Percentiles rank a stretch among this genome's conserved stretches.
Conservation (phyloP, 2,113 vertebrate genomes). For the Daphoenositta chrysoptera region DNA sequence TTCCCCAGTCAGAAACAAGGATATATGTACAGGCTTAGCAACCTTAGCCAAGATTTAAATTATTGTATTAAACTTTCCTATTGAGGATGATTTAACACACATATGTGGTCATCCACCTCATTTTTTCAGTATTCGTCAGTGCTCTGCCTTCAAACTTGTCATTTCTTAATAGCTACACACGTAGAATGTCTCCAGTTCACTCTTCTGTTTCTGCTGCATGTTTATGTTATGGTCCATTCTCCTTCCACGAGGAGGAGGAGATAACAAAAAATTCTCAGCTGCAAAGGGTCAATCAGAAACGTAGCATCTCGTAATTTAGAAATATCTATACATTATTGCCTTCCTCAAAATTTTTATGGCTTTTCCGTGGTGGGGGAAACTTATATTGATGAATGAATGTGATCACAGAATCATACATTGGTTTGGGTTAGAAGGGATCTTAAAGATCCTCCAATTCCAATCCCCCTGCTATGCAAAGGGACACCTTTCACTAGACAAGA, state of each 20-base stretch:
- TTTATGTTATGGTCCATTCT: neutral
- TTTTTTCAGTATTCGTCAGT: neutral
- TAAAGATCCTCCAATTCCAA: neutral
- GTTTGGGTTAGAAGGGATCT: neutral
- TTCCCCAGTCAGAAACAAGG: neutral
- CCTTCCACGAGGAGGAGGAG: neutral
- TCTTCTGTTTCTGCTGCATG: neutral
- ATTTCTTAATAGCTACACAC: neutral
- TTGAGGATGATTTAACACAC: neutral
- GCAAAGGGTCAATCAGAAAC: neutral
- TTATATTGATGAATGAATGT: neutral
- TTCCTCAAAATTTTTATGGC: neutral
- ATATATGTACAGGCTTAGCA: neutral
- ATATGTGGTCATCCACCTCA: neutral
- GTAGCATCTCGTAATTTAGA: neutral
- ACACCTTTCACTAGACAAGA: neutral
- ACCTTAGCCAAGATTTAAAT: neutral
- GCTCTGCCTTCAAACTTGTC: neutral
- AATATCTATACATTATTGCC: neutral
- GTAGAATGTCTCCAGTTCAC: neutral
- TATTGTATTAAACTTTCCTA: neutral
- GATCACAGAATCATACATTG: neutral
- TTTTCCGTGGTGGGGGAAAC: neutral
- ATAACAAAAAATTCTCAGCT: neutral
- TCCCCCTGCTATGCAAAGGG: neutral